phyloP scores from a whole-genome alignment of 2,888 invertebrate species.

The Sepiola atlantica region DNA sequence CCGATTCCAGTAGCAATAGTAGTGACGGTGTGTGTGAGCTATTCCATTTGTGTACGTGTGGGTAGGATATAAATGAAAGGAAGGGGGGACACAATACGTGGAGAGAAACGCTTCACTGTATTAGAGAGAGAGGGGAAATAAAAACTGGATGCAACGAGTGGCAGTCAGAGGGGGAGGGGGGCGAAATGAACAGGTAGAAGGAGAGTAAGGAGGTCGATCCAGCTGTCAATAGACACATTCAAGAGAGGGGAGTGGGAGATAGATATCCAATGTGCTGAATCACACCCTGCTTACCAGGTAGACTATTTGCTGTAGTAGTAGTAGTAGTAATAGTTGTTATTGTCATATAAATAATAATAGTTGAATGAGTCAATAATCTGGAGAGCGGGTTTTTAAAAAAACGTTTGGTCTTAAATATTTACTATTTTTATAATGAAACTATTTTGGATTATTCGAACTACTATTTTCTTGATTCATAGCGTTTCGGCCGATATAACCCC shows the following conservation, averaged over 20 bases:
- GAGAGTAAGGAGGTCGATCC: background rate
- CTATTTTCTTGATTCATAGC: too few relatives aligned
- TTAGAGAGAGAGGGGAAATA: background rate
- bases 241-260: background rate
- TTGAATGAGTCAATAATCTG: background rate
- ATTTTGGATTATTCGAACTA: too few relatives aligned
- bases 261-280: background rate
- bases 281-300: background rate
- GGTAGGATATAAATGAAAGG: background rate
- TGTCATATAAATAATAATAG: background rate
- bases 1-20: background rate
- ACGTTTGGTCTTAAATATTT: too few relatives aligned
- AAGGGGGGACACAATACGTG: background rate
- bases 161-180: background rate
- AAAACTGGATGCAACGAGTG: background rate
- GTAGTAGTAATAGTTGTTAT: background rate
- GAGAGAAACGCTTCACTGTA: background rate
- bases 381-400: too few relatives aligned
- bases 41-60: background rate
- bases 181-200: background rate
- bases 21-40: background rate
- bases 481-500: too few relatives aligned
- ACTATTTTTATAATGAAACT: too few relatives aligned
- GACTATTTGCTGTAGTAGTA: background rate
- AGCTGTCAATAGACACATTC: background rate